Conservation (phyloP, 2,113 vertebrate genomes). For the Mohoua ochrocephala region DNA sequence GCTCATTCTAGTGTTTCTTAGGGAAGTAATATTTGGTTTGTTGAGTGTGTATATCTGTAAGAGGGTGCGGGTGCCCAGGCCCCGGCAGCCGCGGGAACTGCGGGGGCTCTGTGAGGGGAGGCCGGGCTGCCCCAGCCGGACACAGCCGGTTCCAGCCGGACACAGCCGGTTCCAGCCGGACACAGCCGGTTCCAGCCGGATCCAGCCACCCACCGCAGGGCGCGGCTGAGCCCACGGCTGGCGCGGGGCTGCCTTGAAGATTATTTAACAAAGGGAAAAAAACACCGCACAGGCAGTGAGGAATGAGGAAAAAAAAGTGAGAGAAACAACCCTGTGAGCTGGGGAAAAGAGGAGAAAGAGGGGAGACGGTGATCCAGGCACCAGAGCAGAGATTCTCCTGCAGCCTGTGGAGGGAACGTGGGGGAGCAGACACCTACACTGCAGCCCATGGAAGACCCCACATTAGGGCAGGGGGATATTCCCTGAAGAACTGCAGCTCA, state of each 20-base stretch:
- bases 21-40: neutral
- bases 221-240: rapidly evolving
- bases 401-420: neutral
- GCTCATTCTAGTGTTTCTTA: neutral
- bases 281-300: neutral
- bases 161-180: rapidly evolving
- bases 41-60: rapidly evolving
- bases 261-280: neutral
- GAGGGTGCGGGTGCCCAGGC: rapidly evolving
- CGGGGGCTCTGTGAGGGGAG: rapidly evolving
- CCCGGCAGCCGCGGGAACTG: rapidly evolving
- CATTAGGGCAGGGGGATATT: neutral
- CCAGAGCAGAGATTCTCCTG: neutral
- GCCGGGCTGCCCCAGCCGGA: rapidly evolving
- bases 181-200: rapidly evolving
- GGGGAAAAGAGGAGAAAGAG: neutral
- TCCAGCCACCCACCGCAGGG: rapidly evolving
- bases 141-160: rapidly evolving
- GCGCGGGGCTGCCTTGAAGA: rapidly evolving
- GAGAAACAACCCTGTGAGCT: neutral
- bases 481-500: neutral
- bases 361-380: neutral
- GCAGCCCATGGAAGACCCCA: neutral
- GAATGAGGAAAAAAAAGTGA: neutral
- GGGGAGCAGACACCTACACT: neutral